Conservation (phyloP, 2,888 invertebrate species). For the Cheiracanthium punctorium region DNA sequence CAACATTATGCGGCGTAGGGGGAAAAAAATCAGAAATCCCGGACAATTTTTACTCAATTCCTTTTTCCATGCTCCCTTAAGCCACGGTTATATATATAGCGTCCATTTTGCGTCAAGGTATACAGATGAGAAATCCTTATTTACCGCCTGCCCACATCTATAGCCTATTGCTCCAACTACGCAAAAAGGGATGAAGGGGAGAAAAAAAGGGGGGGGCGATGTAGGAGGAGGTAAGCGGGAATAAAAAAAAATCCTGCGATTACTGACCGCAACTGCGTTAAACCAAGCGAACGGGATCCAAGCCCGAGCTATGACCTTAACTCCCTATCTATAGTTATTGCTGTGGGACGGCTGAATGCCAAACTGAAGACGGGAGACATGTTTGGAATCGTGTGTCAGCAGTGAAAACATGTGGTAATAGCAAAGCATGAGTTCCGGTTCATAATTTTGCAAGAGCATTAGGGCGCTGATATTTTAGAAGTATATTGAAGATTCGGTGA, state of each 20-base stretch:
- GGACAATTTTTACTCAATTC: slow-evolving; percentile 2
- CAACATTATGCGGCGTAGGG: not conserved
- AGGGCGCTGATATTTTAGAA: too few species aligned
- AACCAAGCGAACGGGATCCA: slow-evolving; percentile 60
- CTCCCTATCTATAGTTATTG: slow-evolving; percentile 56
- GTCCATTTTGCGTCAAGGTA: slow-evolving; percentile 22
- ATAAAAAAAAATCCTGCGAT: slow-evolving; percentile 35
- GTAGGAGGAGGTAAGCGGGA: not conserved
- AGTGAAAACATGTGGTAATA: too few species aligned
- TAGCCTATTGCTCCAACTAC: not conserved
- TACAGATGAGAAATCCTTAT: slow-evolving; percentile 66
- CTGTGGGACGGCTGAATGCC: not conserved
- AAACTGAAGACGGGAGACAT: not conserved
- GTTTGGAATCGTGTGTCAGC: too few species aligned
- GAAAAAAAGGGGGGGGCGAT: not conserved
- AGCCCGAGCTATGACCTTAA: slow-evolving; percentile 30
- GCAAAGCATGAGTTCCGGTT: too few species aligned
- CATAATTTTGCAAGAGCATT: too few species aligned
- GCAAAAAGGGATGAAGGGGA: not conserved
- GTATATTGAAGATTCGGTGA: too few species aligned
- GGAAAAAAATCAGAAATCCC: slow-evolving; percentile 3
- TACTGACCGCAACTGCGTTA: slow-evolving; percentile 68
- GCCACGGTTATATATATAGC: slow-evolving; percentile 15
- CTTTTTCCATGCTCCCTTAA: slow-evolving; percentile 7
- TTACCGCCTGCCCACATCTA: slow-evolving; percentile 35